These are phyloP conservation scores for Acromyrmex heyeri DNA, from an alignment of 1,140 invertebrate species.

Conservation along the genomic window DNA sequence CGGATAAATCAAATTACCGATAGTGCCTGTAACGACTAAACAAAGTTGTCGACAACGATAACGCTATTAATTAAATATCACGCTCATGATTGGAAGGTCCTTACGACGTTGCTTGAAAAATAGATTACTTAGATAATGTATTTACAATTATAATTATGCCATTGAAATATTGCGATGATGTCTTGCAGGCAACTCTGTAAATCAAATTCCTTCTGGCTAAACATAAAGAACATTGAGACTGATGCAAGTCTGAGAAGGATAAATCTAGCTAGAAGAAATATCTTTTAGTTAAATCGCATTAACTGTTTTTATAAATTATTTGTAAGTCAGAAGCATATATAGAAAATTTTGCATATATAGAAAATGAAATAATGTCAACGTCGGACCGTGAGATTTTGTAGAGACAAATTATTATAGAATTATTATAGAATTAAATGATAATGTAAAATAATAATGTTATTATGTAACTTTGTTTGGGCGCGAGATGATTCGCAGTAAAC, in stretches of 20 bases:
- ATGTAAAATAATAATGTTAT: not conserved
- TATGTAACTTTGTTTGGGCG: slow-evolving; percentile 32
- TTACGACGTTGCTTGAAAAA: not conserved
- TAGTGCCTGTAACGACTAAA: not conserved
- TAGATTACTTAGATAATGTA: not conserved
- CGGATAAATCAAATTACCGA: slow-evolving; percentile 51
- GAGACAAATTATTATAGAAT: not conserved
- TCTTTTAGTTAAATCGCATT: not conserved
- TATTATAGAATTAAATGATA: not conserved
- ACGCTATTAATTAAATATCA: not conserved
- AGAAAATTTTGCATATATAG: not conserved
- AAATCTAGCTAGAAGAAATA: slow-evolving; percentile 3
- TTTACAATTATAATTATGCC: slow-evolving; percentile 21
- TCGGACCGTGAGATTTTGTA: not conserved
- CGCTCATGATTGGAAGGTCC: not conserved
- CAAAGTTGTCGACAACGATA: slow-evolving; percentile 29
- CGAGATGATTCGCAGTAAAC: slow-evolving; percentile 1
- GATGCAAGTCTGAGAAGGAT: not conserved
- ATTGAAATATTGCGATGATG: not conserved
- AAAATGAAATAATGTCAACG: not conserved
- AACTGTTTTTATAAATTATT: not conserved
- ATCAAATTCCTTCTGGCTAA: not conserved
- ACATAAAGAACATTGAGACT: not conserved
- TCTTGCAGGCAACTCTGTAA: not conserved
- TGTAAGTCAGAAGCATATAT: not conserved